A percentile compares a stretch with the other conserved stretches of the same genome.
Evolutionary conservation across 2,888 invertebrate species (phyloP).

Genomic region (Eupelmus urozonus): DNA sequence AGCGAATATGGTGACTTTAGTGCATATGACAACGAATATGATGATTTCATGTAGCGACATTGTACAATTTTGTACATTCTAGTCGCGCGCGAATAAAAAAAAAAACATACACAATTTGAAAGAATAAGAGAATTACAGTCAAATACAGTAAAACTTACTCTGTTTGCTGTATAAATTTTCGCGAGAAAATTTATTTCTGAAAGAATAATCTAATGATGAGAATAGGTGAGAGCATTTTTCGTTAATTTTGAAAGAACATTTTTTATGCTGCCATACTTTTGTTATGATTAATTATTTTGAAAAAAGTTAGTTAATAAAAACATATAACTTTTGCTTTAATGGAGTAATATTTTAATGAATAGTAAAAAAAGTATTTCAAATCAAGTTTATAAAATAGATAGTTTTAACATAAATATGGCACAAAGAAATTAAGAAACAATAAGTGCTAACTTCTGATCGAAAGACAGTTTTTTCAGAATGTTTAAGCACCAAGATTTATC

Average conservation of each 20-base stretch:
- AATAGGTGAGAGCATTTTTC: conserved; percentile 15
- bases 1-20: conserved; percentile 84
- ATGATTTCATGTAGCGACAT: conserved; percentile 88
- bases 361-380: conserved; percentile 27
- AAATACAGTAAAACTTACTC: conserved; percentile 6
- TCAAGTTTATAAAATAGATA: conserved; percentile 51
- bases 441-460: conserved; percentile 7
- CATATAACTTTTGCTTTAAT: too few species aligned
- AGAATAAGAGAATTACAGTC: conserved; percentile 38
- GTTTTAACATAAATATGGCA: conserved; percentile 53
- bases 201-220: conserved; percentile 42
- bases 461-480: conserved; percentile 35
- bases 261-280: conserved; percentile 46
- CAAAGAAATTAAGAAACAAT: conserved; percentile 17
- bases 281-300: conserved; percentile 51
- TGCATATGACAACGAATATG: conserved; percentile 84
- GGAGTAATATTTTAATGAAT: neutral
- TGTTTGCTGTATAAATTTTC: conserved; percentile 47
- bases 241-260: conserved; percentile 29
- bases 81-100: conserved; percentile 66
- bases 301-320: conserved; percentile 19
- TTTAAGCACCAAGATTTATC: conserved; percentile 26
- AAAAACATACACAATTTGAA: conserved; percentile 3
- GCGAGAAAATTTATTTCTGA: conserved; percentile 23
- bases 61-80: conserved; percentile 64